Evolutionary conservation across 92 coral and sea anemone genomes (phyloP).

Genomic region (Umimayanthus kanabou): DNA sequence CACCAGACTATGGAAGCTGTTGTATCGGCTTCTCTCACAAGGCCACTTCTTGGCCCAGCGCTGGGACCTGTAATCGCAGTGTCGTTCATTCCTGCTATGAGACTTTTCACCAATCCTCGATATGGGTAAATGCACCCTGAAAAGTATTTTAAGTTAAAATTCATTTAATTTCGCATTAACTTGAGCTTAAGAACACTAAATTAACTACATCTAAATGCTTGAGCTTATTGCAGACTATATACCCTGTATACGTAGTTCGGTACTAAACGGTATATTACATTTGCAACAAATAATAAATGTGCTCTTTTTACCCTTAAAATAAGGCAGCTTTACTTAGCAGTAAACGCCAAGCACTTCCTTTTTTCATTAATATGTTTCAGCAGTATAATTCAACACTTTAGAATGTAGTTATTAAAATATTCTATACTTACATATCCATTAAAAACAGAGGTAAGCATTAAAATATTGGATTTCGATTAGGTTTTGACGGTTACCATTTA

Average conservation of each 20-base stretch:
- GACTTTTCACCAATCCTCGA: not conserved
- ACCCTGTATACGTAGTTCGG: not conserved
- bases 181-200: not conserved
- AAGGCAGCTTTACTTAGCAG: not conserved
- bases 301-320: not conserved
- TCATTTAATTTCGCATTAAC: too few species aligned
- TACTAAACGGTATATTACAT: not conserved
- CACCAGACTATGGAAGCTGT: slow-evolving; percentile 8
- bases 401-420: too few species aligned
- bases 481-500: not conserved
- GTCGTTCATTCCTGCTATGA: not conserved
- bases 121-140: not conserved
- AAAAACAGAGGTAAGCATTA: not conserved
- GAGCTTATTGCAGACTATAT: too few species aligned
- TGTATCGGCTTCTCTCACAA: not conserved
- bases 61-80: not conserved
- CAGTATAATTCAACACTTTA: too few species aligned
- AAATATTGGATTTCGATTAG: too few species aligned
- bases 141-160: not conserved
- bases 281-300: too few species aligned
- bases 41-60: not conserved
- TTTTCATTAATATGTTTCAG: not conserved
- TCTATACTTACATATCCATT: not conserved
- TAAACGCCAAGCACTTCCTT: not conserved
- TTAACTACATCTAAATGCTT: too few species aligned